Conservation (phyloP, 1,140 invertebrate genomes). For the Drosophila malerkotliana region DNA sequence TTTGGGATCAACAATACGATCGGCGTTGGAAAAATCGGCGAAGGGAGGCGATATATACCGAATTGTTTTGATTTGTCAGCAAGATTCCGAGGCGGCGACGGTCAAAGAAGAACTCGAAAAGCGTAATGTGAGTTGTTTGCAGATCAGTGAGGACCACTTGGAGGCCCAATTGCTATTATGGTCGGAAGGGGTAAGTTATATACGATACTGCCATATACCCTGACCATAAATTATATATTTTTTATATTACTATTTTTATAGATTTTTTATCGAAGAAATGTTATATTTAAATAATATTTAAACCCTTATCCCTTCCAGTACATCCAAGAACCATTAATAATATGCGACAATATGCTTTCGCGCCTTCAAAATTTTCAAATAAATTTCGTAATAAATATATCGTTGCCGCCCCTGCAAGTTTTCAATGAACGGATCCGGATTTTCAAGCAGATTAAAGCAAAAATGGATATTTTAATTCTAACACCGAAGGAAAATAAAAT, state of each 20-base stretch:
- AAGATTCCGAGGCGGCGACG: slow-evolving; percentile 7
- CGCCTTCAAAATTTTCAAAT: slow-evolving; percentile 2
- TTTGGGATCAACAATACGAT: slow-evolving; percentile 10
- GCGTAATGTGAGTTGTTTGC: neutral
- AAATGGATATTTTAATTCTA: neutral
- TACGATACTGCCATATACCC: too few relatives aligned
- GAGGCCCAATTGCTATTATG: neutral
- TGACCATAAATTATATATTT: slow-evolving; percentile 4
- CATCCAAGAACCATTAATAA: slow-evolving; percentile 24
- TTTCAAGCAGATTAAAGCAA: neutral
- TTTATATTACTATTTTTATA: too few relatives aligned
- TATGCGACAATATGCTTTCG: slow-evolving; percentile 22
- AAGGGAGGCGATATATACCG: slow-evolving; percentile 11
- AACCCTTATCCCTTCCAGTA: slow-evolving; percentile 13
- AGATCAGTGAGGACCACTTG: neutral
- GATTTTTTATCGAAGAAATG: too few relatives aligned
- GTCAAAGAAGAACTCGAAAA: neutral
- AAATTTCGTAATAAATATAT: slow-evolving; percentile 22
- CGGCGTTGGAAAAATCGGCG: neutral
- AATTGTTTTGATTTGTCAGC: slow-evolving; percentile 33
- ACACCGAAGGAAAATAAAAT: neutral
- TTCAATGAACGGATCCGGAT: slow-evolving; percentile 3
- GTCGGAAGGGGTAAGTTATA: slow-evolving; percentile 27
- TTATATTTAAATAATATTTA: too few relatives aligned
- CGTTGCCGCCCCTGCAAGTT: slow-evolving; percentile 9